Percentiles rank a stretch among this genome's conserved stretches.
Evolutionary conservation across 2,797 vertebrate species (phyloP).

Genomic region (Xenopus petersii): DNA sequence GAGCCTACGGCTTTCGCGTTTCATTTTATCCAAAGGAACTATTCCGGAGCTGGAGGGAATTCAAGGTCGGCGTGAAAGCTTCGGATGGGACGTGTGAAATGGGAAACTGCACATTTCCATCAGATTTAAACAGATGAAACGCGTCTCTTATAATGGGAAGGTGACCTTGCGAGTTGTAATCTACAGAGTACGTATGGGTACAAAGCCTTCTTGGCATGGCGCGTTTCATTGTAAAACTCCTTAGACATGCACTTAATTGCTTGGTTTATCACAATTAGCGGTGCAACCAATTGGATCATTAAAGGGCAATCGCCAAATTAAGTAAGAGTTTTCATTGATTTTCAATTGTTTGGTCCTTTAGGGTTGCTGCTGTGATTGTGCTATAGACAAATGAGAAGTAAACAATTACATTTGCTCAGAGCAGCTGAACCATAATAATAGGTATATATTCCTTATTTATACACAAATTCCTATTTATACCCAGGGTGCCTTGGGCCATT

Average conservation of each 20-base stretch:
- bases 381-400: too few relatives aligned
- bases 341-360: not conserved
- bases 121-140: conserved; percentile 48
- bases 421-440: too few relatives aligned
- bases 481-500: too few relatives aligned
- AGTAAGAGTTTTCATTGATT: not conserved
- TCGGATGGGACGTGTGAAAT: conserved; percentile 40
- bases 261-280: not conserved
- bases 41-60: conserved; percentile 25
- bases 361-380: too few relatives aligned
- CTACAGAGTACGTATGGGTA: not conserved
- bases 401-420: too few relatives aligned
- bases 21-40: conserved; percentile 37
- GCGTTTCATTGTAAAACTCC: not conserved
- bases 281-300: not conserved
- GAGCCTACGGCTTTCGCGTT: conserved; percentile 17
- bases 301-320: conserved; percentile 1
- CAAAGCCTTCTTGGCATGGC: not conserved
- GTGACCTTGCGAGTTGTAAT: conserved; percentile 40
- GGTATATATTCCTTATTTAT: too few relatives aligned
- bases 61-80: conserved; percentile 42
- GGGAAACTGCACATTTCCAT: conserved; percentile 41
- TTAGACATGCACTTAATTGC: not conserved
- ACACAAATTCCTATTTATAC: too few relatives aligned
- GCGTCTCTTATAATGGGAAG: conserved; percentile 37